Percentiles rank a stretch among this genome's conserved stretches.
These are phyloP conservation scores for Oligia fasciuncula DNA, from an alignment of 2,888 invertebrate genomes.

Conservation along the genomic window DNA sequence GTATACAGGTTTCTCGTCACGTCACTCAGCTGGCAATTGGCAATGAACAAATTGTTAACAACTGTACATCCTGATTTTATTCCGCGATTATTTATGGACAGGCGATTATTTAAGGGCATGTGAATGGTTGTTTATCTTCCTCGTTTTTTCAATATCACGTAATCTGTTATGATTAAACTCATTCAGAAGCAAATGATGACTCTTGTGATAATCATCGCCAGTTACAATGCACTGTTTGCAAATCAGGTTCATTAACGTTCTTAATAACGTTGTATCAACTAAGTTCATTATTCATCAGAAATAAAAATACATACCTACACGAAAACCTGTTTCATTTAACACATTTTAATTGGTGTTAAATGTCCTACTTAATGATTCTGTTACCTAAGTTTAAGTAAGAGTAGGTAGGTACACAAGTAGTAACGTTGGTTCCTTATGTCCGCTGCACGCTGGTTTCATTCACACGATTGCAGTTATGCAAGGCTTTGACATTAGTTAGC, in stretches of 20 bases:
- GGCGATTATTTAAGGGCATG: conserved; percentile 11
- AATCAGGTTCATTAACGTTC: not conserved
- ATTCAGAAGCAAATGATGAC: conserved; percentile 4
- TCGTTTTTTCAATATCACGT: conserved; percentile 2
- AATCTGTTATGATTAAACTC: not conserved
- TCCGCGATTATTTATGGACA: conserved; percentile 33
- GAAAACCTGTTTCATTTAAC: not conserved
- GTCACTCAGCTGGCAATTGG: conserved; percentile 45
- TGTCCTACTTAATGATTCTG: not conserved
- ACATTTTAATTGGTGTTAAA: conserved; percentile 13
- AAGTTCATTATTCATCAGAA: not conserved
- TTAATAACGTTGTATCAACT: not conserved
- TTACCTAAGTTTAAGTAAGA: conserved; percentile 35
- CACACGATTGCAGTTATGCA: conserved; percentile 38
- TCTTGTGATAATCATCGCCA: conserved; percentile 3
- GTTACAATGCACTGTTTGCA: conserved; percentile 14
- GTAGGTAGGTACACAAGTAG: not conserved
- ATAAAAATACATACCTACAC: not conserved
- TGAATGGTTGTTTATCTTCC: not conserved
- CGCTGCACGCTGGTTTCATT: conserved; percentile 21
- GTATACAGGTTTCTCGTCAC: conserved; percentile 51
- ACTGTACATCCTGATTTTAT: conserved; percentile 45
- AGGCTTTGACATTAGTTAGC: conserved; percentile 38
- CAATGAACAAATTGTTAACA: conserved; percentile 51
- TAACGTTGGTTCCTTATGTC: conserved; percentile 41